Base-by-base conservation (phyloP, 2,113 vertebrate species). In the Pongo abelii region DNA sequence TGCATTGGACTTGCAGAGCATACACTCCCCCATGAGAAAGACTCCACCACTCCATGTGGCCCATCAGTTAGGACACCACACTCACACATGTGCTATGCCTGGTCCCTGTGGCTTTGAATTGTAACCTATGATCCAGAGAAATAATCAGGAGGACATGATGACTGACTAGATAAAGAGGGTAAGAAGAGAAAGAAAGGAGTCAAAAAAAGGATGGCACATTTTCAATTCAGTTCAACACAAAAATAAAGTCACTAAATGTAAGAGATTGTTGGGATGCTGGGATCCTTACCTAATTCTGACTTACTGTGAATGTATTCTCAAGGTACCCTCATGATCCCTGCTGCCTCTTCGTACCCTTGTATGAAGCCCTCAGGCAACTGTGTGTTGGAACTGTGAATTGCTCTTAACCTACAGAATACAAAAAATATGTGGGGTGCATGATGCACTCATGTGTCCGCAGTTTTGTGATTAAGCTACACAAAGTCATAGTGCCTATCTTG, bases 41-140 rank as follows among this genome's bases (percentile, higher is more conserved):
- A 78, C 6, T 6, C 22, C 3, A 23, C 3, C 10, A 7, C 4
- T 50, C 16, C 27, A 6, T 67, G 10, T 4, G 2, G 5, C 8
- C 4, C 64, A 79, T 67, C 4, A n/a, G 1, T 2, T 14, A 57
- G 20, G 22, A 10, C 4, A 35, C 25, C 35, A 40, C 4, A 12
- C 5, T 79, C 23, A 38, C 20, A 0, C 14, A 35, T 30, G 23
- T 8, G 5, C 32, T 11, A 10, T 48, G 18, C 48, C 20, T 90
- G 8, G 4, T 8, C 22, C 14, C n/a, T 55, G 20, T 23, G 92
- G 25, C 17, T 80, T 43, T 83, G 8, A 90, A 64, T 32, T 50
- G 6, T 57, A 84, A 50, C 3, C 18, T 38, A 30, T 32, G 27
- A 67, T 55, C 67, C 32, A 59, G 3, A 72, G 61, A 93, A 69